A percentile compares a stretch with the other conserved stretches of the same genome.
Evolutionary conservation across 2,888 invertebrate species (phyloP).

Genomic region (Philhelius pedissequus): DNA sequence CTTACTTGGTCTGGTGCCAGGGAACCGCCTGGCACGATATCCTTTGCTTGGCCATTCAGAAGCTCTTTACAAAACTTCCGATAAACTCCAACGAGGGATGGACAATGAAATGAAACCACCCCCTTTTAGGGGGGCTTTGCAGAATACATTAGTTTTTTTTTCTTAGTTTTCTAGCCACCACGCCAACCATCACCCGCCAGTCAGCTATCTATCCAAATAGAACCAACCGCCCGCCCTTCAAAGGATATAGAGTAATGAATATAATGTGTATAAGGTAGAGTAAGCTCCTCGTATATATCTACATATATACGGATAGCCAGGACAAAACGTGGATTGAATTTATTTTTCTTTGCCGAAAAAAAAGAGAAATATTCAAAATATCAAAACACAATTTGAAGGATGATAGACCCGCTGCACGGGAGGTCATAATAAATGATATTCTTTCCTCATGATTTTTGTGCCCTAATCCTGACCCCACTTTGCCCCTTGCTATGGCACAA

Average conservation of each 20-base stretch:
- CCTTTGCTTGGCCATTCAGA: constrained; percentile 70
- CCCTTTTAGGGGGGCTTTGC: constrained; percentile 30
- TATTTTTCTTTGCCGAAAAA: constrained; percentile 30
- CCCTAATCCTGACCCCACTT: neutral
- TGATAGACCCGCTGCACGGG: constrained; percentile 61
- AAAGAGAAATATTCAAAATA: constrained; percentile 56
- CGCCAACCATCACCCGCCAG: constrained; percentile 1
- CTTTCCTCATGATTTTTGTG: neutral
- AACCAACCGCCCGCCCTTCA: constrained; percentile 47
- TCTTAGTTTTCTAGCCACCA: neutral
- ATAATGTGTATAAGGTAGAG: neutral
- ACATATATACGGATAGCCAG: constrained; percentile 42
- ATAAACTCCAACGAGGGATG: constrained; percentile 70
- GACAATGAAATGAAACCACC: constrained; percentile 69
- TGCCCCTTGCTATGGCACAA: neutral
- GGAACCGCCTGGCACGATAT: constrained; percentile 58
- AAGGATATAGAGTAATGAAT: constrained; percentile 42
- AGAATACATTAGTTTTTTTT: neutral
- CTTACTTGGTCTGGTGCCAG: constrained; percentile 70
- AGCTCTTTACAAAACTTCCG: constrained; percentile 64
- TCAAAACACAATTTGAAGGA: constrained; percentile 55
- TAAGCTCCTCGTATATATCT: no score
- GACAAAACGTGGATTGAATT: constrained; percentile 62
- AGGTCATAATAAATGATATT: constrained; percentile 66
- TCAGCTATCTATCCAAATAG: constrained; percentile 39